Evolutionary conservation across 2,888 invertebrate species (phyloP).

Genomic region (Neria commutata): DNA sequence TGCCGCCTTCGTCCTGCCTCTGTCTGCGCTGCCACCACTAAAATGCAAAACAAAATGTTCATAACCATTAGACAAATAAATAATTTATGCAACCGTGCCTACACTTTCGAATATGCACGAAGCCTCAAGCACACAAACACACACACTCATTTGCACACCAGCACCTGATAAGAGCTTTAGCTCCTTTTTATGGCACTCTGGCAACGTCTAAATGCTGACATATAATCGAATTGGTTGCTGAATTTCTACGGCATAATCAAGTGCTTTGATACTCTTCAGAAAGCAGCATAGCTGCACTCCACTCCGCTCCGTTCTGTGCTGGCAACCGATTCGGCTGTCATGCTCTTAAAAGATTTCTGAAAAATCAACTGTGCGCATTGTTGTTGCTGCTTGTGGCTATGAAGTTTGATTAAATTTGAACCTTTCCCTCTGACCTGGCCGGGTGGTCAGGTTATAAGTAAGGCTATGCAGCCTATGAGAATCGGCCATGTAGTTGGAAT

Average conservation of each 20-base stretch:
- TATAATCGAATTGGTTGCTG: conserved; percentile 42
- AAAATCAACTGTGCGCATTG: no score
- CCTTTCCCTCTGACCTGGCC: no score
- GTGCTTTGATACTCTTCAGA: conserved; percentile 1
- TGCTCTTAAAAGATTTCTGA: no score
- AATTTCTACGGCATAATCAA: conserved; percentile 25
- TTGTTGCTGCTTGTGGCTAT: neutral
- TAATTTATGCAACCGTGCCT: conserved; percentile 9
- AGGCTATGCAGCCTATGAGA: no score
- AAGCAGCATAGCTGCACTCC: neutral
- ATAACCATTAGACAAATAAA: conserved; percentile 19
- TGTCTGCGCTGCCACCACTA: neutral
- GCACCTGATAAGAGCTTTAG: conserved; percentile 34
- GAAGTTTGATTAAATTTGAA: conserved; percentile 2
- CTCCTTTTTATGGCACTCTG: conserved; percentile 36
- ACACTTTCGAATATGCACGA: neutral
- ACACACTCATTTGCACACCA: neutral
- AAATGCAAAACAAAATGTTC: conserved; percentile 7
- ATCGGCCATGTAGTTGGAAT: no score
- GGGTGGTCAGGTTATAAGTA: no score
- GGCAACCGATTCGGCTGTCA: neutral
- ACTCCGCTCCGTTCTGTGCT: neutral
- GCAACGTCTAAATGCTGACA: conserved; percentile 42
- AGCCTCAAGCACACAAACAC: neutral
- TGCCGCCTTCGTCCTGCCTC: neutral